Evolutionary conservation across 1,140 invertebrate genomes (phyloP).

Genomic region (Chrysomallon squamiferum): DNA sequence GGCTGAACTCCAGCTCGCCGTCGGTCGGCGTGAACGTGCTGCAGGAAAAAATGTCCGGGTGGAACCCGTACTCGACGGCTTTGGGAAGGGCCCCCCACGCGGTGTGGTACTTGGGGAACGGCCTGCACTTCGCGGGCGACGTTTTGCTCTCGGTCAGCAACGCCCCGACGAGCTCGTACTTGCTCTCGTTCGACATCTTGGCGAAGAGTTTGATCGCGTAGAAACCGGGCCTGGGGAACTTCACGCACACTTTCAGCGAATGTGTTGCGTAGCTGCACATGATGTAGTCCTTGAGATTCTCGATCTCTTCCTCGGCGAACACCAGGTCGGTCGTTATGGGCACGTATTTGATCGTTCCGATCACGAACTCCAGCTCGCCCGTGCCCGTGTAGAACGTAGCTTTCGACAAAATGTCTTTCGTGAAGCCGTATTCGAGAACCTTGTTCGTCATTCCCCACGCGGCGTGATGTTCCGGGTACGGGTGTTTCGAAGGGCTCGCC

Average conservation of each 20-base stretch:
- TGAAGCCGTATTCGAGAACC: slow-evolving; percentile 24
- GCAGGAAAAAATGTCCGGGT: background rate
- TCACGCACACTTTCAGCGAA: too few species aligned
- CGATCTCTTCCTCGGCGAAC: background rate
- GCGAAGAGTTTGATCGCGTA: too few species aligned
- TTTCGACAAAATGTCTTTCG: slow-evolving; percentile 10
- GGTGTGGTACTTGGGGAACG: background rate
- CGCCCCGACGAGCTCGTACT: background rate
- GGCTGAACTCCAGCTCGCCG: background rate
- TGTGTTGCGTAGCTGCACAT: too few species aligned
- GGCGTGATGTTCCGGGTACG: slow-evolving; percentile 18
- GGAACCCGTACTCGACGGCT: background rate
- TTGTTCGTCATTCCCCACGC: slow-evolving; percentile 19
- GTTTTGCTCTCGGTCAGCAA: background rate
- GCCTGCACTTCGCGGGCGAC: background rate
- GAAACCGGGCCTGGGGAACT: too few species aligned
- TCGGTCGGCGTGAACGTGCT: background rate
- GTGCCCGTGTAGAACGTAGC: slow-evolving; percentile 12
- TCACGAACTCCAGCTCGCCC: background rate
- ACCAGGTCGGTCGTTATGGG: background rate
- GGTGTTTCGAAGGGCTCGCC: slow-evolving; percentile 3
- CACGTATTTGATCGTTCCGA: background rate
- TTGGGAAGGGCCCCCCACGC: background rate
- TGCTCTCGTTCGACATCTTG: background rate
- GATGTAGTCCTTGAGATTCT: too few species aligned